Conservation (phyloP, 2,888 invertebrate species). For the Tetanocera ferruginea region DNA sequence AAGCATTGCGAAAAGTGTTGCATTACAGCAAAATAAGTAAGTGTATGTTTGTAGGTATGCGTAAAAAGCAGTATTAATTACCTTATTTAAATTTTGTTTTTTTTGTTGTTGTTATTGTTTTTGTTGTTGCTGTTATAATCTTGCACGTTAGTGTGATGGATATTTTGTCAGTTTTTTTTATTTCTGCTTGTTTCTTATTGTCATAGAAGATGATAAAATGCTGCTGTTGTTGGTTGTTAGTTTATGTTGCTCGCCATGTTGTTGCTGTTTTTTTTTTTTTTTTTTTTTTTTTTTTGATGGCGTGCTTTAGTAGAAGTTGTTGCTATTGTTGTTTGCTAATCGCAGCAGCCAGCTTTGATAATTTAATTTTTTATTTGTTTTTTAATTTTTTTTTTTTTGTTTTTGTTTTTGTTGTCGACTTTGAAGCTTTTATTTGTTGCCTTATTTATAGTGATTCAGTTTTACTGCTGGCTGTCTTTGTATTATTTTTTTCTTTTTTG, state of each 20-base stretch:
- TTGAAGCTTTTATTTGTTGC: too few relatives aligned
- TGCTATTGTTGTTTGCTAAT: background rate
- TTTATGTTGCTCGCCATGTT: constrained; percentile 8
- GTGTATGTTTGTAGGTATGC: background rate
- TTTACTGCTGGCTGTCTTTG: too few relatives aligned
- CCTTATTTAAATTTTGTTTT: background rate
- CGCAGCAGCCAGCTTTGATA: background rate
- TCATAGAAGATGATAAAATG: background rate
- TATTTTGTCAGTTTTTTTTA: background rate
- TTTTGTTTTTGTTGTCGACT: background rate
- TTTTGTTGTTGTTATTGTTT: background rate
- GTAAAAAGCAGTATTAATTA: background rate
- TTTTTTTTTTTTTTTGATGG: background rate
- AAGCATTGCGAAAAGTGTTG: background rate
- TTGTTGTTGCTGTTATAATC: background rate
- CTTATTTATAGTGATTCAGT: too few relatives aligned
- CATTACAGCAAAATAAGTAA: background rate
- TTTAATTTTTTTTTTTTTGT: background rate
- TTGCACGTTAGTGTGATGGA: background rate
- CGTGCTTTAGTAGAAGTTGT: background rate
- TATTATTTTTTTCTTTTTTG: too few relatives aligned
- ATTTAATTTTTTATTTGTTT: background rate
- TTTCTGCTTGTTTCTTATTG: background rate
- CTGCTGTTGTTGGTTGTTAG: background rate
- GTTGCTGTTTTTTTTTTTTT: constrained; percentile 2